A percentile compares a stretch with the other conserved stretches of the same genome.
These are phyloP conservation scores for Nansenia antarctica DNA, from an alignment of 2,113 vertebrate species.

Conservation along the genomic window DNA sequence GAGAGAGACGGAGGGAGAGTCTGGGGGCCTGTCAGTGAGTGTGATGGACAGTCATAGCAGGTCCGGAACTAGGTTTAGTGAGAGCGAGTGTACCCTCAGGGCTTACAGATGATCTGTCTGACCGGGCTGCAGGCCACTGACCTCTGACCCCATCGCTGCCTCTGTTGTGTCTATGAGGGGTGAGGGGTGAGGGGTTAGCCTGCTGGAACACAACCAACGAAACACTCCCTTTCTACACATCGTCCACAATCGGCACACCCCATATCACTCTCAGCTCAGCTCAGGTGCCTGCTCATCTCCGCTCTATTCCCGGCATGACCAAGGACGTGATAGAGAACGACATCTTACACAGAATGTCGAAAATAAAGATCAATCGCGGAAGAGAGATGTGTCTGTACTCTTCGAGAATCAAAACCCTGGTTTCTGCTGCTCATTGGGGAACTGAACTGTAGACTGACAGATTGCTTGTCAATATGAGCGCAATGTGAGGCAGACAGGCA, in stretches of 20 bases:
- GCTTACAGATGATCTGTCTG: constrained; percentile 41
- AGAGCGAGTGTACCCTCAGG: constrained; percentile 14
- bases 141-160: constrained; percentile 20
- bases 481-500: no score
- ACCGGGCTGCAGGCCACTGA: constrained; percentile 4
- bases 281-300: background rate
- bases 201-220: background rate
- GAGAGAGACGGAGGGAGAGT: constrained; percentile 39
- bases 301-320: no score
- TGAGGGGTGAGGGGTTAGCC: background rate
- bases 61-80: constrained; percentile 32
- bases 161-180: background rate
- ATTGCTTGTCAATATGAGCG: no score
- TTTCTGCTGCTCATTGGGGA: no score
- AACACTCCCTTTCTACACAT: background rate
- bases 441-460: no score
- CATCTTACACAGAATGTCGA: no score
- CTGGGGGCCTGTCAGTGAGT: constrained; percentile 40
- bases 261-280: background rate
- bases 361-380: no score
- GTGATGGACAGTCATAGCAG: constrained; percentile 39
- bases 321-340: no score
- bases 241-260: background rate
- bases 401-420: no score
- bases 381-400: no score